Evolutionary conservation across 92 coral and sea anemone species (phyloP), one percentile per base, ranked within the genome.

Genomic region (Zoanthus solanderi): DNA sequence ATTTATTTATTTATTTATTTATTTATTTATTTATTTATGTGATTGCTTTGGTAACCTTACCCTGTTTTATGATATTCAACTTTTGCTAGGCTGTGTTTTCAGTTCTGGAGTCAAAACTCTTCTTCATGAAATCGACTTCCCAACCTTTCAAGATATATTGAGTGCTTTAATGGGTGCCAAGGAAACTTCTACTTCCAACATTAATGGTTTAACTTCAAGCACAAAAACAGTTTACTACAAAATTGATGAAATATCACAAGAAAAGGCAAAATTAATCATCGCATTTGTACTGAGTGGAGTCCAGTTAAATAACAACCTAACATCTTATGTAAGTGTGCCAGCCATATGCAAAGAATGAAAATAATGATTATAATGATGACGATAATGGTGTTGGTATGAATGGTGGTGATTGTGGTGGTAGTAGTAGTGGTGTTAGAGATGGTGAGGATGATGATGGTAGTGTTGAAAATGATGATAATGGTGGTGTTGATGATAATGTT

Each of bases 251-350:
- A 87, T 91, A 7, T 67, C 93, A 17, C 86, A 66, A 13, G 76
- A 60, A 29, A 91, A 88, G 29, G 29, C 63, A 11, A 73, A 61
- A 73, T n/a, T 78, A 31, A 85, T 63, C 81, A 76, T 91, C 52
- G 77, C 82, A 18, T 65, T 91, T 54, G 60, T 91, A 76, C 78
- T 91, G 60, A 91, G 84, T 83, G 88, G 76, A 17, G 28, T 78
- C 18, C 93, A 87, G 28, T 68, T 87, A 17, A 87, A 87, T 32
- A 65, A 45, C 85, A 81, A 63, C 75, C 28, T 81, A 57, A 81
- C 23, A 29, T 1, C 52, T 37, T 81, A 66, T 45, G 85, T 81
- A 66, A 81, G 85, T 67, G 14, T 65, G 42, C 42, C 42, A 37
- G 42, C 2, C 23, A 37, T 37, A 37, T 37, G 4, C 42, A 37